phyloP scores from a whole-genome alignment of 2,113 vertebrate genomes.

The Mustela lutreola region DNA sequence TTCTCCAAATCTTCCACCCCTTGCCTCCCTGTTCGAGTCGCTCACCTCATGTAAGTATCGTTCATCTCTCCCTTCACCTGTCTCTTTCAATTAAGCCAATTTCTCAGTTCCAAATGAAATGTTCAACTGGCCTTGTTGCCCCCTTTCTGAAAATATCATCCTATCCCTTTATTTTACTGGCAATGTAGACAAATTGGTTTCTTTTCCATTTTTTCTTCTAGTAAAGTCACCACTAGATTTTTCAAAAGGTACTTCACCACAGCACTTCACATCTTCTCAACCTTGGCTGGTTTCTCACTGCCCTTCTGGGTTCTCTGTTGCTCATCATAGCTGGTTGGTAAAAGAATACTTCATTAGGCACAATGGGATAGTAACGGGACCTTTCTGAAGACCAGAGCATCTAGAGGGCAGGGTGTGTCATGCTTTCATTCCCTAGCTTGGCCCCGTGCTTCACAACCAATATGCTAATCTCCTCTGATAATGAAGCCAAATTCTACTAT shows the following conservation, averaged over 20 bases:
- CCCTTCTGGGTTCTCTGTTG: background rate
- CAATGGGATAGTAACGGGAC: background rate
- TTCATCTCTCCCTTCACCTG: background rate
- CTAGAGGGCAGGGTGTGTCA: background rate
- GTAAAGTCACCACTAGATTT: background rate
- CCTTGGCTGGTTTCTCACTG: background rate
- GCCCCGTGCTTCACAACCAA: background rate
- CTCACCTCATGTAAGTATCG: background rate
- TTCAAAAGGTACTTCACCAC: background rate
- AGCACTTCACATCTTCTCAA: background rate
- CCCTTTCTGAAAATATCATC: background rate
- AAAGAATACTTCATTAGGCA: background rate
- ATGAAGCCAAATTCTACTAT: background rate
- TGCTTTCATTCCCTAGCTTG: background rate
- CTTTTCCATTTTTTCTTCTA: background rate
- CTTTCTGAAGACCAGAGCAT: background rate
- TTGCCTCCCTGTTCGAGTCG: rapidly evolving
- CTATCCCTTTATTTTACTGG: background rate
- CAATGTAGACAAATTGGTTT: background rate
- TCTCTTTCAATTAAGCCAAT: background rate
- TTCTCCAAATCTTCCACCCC: background rate
- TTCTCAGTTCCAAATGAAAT: background rate
- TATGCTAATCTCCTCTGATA: background rate
- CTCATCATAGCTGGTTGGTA: background rate
- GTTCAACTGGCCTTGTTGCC: background rate